A percentile compares a stretch with the other conserved stretches of the same genome.
Evolutionary conservation across 2,888 invertebrate genomes (phyloP).

Genomic region (Drosophila nr. perissopoda): DNA sequence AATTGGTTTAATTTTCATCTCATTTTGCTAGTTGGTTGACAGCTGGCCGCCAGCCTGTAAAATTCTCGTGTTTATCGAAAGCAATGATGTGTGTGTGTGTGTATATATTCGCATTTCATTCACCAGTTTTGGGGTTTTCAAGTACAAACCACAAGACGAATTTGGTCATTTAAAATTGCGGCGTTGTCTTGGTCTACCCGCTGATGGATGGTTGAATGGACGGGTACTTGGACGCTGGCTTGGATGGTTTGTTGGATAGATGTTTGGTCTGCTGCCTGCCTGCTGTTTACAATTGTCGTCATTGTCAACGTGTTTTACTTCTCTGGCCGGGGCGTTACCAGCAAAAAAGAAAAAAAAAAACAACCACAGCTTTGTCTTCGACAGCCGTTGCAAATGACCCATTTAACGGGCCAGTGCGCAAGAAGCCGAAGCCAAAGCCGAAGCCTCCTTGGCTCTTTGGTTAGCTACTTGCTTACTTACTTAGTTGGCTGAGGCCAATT

Average conservation of each 20-base stretch:
- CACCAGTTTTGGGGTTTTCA: constrained; percentile 74
- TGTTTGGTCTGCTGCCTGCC: constrained; percentile 52
- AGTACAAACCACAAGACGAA: constrained; percentile 79
- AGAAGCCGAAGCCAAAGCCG: constrained; percentile 27
- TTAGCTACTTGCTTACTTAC: constrained; percentile 23
- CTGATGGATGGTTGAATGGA: constrained; percentile 57
- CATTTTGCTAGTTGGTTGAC: constrained; percentile 60
- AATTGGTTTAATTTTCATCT: constrained; percentile 68
- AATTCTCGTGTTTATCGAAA: constrained; percentile 46
- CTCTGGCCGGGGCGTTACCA: constrained; percentile 57
- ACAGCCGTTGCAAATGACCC: constrained; percentile 70
- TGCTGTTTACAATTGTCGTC: constrained; percentile 77
- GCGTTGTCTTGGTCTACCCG: constrained; percentile 58
- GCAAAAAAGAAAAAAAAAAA: constrained; percentile 25
- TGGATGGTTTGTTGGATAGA: constrained; percentile 30
- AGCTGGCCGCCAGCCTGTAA: constrained; percentile 48
- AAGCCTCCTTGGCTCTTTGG: constrained; percentile 28
- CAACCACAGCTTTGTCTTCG: constrained; percentile 73
- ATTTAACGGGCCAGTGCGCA: constrained; percentile 79
- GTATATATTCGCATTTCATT: constrained; percentile 59
- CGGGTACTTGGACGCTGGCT: constrained; percentile 14
- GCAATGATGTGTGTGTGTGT: constrained; percentile 3
- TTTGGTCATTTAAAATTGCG: constrained; percentile 80
- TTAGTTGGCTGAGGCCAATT: constrained; percentile 46
- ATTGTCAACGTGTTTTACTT: constrained; percentile 74